Conservation (phyloP, 2,113 vertebrate species). For the Podarcis raffonei region DNA sequence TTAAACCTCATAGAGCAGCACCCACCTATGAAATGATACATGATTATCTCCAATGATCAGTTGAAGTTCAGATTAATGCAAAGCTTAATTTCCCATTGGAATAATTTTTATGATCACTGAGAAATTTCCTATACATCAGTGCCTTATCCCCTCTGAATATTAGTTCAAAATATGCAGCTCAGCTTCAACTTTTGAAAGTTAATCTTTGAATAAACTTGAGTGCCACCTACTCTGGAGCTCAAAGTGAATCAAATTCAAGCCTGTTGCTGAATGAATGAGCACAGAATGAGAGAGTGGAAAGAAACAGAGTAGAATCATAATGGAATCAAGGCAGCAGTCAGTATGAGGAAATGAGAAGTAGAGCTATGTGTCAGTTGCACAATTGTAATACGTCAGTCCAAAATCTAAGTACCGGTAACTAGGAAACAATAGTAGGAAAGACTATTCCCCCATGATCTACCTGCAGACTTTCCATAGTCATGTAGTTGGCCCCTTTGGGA, state of each 20-base stretch:
- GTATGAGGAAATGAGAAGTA: neutral
- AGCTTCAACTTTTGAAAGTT: neutral
- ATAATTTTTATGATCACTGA: conserved; percentile 11
- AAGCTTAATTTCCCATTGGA: conserved; percentile 17
- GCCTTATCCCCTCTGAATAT: neutral
- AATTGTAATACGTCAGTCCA: too few relatives aligned
- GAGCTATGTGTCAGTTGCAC: too few relatives aligned
- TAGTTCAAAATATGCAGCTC: neutral
- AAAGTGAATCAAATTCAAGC: neutral
- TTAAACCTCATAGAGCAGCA: conserved; percentile 11
- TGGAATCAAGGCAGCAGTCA: too few relatives aligned
- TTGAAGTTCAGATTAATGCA: conserved; percentile 3
- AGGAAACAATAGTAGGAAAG: too few relatives aligned
- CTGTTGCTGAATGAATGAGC: neutral
- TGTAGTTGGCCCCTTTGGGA: neutral
- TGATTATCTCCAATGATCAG: conserved; percentile 33
- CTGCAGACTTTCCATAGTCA: too few relatives aligned
- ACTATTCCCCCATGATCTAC: too few relatives aligned
- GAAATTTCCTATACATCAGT: conserved; percentile 4
- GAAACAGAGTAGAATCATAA: neutral
- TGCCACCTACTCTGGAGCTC: neutral
- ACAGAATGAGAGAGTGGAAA: neutral
- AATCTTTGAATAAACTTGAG: neutral
- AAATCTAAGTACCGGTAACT: too few relatives aligned
- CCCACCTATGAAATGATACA: conserved; percentile 16